phyloP scores from a whole-genome alignment of 2,113 vertebrate species.

The Myiopsitta monachus region DNA sequence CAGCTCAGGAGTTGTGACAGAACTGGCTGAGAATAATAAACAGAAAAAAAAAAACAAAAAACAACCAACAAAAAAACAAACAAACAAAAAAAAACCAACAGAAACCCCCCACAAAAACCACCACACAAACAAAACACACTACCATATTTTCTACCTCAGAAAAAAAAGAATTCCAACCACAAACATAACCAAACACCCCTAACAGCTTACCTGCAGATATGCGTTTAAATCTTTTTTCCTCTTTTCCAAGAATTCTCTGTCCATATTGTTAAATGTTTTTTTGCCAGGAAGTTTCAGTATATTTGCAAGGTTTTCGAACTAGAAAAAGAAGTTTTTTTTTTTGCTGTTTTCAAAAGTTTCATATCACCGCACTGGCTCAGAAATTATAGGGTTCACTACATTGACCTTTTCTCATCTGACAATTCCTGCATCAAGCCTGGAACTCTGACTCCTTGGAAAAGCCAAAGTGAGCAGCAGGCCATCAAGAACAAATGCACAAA shows the following conservation, averaged over 20 bases:
- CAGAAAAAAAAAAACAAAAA: neutral
- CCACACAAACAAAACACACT: neutral
- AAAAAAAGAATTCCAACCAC: neutral
- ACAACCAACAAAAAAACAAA: neutral
- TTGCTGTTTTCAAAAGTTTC: neutral
- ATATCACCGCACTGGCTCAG: neutral
- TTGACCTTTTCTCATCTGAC: neutral
- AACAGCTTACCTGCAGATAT: constrained; percentile 86
- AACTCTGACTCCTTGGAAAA: neutral
- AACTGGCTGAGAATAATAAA: neutral
- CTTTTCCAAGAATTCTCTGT: constrained; percentile 96
- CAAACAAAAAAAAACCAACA: too few species aligned
- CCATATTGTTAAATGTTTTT: constrained; percentile 99
- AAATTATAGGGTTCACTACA: neutral
- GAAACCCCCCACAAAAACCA: neutral
- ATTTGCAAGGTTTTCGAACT: constrained; percentile 93
- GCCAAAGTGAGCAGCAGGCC: neutral
- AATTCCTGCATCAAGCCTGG: neutral
- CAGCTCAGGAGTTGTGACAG: neutral
- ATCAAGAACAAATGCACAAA: neutral
- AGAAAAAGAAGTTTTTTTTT: neutral
- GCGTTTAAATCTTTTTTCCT: constrained; percentile 97
- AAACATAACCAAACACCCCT: rapidly evolving
- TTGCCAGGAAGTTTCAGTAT: constrained; percentile 96
- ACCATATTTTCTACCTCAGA: neutral